Evolutionary conservation across 37 sponge, comb jelly and placozoan genomes (phyloP), one percentile per base, ranked within the genome.

Genomic region (Bolinopsis microptera): DNA sequence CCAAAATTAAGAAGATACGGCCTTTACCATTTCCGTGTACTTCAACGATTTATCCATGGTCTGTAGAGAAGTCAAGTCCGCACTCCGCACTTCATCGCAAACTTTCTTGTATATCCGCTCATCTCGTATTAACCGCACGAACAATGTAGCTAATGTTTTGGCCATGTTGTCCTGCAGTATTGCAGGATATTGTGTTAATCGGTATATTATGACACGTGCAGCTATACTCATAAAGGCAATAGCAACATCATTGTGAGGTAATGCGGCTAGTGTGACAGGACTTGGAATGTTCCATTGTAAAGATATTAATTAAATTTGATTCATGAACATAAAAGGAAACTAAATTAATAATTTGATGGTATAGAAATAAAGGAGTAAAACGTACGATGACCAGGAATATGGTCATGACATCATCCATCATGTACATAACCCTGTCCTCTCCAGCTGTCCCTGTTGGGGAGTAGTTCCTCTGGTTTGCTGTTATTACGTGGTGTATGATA

Each of bases 21-120:
- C n/a, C n/a, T n/a, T 30, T 72, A 72, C 75, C 75, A 72, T 72
- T 72, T 72, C 75, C 3, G 75, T 72, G 75, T 72, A 72, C 31
- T 21, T 72, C 31, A 72, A 28, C 3, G 31, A 30, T n/a, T 72
- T 72, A 72, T 72, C 75, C 75, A 72, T 72, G 75, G 75, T n/a
- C 75, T 30, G 75, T 8, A 72, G 75, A 21, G 26, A n/a, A 72
- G 26, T 8, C 27, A 28, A 23, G 26, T 72, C 31, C 27, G 26
- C 75, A n/a, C 31, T n/a, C 75, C 75, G 26, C 13, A 72, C 75
- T 21, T 72, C 75, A 8, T 72, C 75, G 31, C 75, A 72, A 8
- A 72, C 75, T 28, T 72, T 72, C 13, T 72, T 72, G 75, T 72
- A 72, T 8, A 72, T 72, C 26, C 31, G 75, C 31, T 72, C 75